Base-by-base conservation (phyloP, 2,888 invertebrate genomes). In the Orthosia gothica region DNA sequence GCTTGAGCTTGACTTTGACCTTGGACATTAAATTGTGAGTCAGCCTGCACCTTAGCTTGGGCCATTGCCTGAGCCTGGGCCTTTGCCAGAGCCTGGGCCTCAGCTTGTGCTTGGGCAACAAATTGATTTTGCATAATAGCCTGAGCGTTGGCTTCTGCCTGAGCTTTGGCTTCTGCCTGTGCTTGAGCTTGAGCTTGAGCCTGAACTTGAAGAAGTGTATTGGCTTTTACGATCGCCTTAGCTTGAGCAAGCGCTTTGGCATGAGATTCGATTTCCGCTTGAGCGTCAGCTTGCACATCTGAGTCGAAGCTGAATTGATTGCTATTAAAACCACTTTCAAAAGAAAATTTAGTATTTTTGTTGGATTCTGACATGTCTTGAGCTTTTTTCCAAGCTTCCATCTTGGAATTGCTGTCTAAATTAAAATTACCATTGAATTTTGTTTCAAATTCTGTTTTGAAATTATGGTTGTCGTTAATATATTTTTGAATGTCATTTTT, bases 201-300 rank as follows among this genome's bases (percentile, higher is more conserved):
- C 15, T 62, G 62, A 16, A 23, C 23, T 70, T 70, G 55, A 55
- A 32, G 40, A 12, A 57, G 2, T 3, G 52, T 47, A 18, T 49
- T 47, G 12, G 49, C 49, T 20, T 61, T 12, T 3, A 9, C 52
- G 1, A 45, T n/a, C 15, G 58, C 57, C 2, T 62, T 18, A 15
- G n/a, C 47, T 40, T 79, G n/a, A 45, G 40, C 59, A 45, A 40
- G 40, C 26, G 74, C 61, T 74, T 74, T 45, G 15, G 40, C n/a
- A 7, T 61, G 52, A 47, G 62, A 75, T n/a, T 74, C 63, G n/a
- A 26, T 12, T 57, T 50, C n/a, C 15, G 55, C n/a, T 49, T 50
- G 76, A 18, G 15, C 4, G 15, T 32, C 15, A 54, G 18, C 20
- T 32, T 74, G 40, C 12, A 47, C 7, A 16, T 54, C n/a, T 11